Conservation (phyloP, 1,140 invertebrate species). For the Papilio helenus region DNA sequence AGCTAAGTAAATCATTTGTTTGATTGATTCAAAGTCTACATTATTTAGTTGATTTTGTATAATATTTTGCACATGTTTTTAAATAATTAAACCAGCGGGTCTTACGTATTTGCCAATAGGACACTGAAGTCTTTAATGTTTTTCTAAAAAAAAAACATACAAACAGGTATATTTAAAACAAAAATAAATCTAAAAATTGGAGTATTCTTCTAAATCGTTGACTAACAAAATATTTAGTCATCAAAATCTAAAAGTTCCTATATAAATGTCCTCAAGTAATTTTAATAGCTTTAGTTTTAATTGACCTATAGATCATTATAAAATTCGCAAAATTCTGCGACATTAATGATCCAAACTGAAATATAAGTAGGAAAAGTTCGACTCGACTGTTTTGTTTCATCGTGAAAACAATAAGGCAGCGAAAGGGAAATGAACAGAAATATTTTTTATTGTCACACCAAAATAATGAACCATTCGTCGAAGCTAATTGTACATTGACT, state of each 20-base stretch:
- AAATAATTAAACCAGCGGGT: neutral
- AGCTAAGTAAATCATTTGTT: neutral
- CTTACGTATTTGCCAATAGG: no score
- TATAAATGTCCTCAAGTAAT: neutral
- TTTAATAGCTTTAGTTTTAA: neutral
- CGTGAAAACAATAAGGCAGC: conserved; percentile 6
- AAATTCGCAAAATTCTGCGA: conserved; percentile 1
- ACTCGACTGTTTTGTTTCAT: neutral
- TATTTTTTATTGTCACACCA: conserved; percentile 1
- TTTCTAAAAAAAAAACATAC: no score
- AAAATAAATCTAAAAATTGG: no score
- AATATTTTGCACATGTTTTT: neutral
- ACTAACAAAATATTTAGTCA: neutral
- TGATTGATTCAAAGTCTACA: neutral
- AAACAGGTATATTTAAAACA: no score
- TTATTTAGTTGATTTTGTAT: neutral
- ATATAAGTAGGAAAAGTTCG: conserved; percentile 3
- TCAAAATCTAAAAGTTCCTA: neutral
- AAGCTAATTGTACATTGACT: conserved; percentile 6
- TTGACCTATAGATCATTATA: conserved; percentile 12
- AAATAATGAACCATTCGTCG: neutral
- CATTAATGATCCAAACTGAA: conserved; percentile 15
- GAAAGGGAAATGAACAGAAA: conserved; percentile 21
- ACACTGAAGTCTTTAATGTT: no score
- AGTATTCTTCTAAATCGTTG: no score